A percentile compares a stretch with the other conserved stretches of the same genome.
phyloP scores from a whole-genome alignment of 1,140 invertebrate genomes.

The Leucophenga varia region DNA sequence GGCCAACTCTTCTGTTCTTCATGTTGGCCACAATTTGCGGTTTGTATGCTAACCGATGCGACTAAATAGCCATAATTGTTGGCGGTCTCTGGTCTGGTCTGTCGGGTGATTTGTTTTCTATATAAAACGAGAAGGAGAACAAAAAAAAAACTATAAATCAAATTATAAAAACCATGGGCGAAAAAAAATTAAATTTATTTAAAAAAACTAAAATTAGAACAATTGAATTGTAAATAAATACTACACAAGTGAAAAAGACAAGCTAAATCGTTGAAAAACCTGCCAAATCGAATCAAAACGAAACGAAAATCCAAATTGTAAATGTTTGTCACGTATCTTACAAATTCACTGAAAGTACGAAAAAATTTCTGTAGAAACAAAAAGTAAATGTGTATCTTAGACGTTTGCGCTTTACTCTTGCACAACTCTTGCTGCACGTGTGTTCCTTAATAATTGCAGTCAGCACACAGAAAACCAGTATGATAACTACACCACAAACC shows the following conservation, averaged over 20 bases:
- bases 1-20: constrained; percentile 17
- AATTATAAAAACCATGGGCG: too few species aligned
- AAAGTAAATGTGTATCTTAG: constrained; percentile 16
- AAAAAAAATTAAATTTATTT: too few species aligned
- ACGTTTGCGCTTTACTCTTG: constrained; percentile 16
- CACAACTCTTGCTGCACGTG: constrained; percentile 20
- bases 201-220: constrained; percentile 49
- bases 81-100: too few species aligned
- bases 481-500: constrained; percentile 9
- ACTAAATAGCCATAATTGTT: too few species aligned
- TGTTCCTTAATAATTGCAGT: constrained; percentile 16
- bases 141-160: too few species aligned
- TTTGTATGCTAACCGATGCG: too few species aligned
- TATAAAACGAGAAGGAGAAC: constrained; percentile 9
- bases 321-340: constrained; percentile 55
- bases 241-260: constrained; percentile 1
- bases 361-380: too few species aligned
- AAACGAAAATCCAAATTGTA: constrained; percentile 42
- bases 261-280: too few species aligned
- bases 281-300: background rate
- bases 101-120: too few species aligned
- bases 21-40: too few species aligned
- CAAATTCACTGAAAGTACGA: constrained; percentile 53
- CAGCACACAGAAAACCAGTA: too few species aligned
- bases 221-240: constrained; percentile 52